These are phyloP conservation scores for Chamaea fasciata DNA, from an alignment of 2,113 vertebrate species.

Conservation along the genomic window DNA sequence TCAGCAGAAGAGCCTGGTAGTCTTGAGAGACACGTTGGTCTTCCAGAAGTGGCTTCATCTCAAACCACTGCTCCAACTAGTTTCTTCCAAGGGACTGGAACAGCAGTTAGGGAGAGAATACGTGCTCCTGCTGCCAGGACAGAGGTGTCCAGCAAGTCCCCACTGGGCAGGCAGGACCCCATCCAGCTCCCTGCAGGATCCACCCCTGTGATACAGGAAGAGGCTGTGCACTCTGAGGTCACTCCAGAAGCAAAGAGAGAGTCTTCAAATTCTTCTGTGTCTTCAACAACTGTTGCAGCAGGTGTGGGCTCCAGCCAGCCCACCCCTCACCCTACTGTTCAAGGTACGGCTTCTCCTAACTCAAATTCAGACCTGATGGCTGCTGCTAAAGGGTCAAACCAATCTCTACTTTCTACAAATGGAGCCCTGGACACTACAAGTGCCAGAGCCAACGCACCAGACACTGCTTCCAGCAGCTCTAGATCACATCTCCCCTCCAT, in stretches of 20 bases:
- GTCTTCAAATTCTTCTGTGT: background rate
- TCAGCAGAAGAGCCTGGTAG: background rate
- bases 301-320: background rate
- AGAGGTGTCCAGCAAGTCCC: background rate
- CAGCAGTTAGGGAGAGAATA: background rate
- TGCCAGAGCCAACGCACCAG: background rate
- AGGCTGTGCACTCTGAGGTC: accelerated
- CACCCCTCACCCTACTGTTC: background rate
- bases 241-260: background rate
- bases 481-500: background rate
- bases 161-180: background rate
- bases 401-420: background rate
- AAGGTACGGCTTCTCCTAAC: background rate
- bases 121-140: background rate
- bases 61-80: background rate
- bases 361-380: background rate
- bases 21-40: background rate
- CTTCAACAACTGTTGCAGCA: background rate
- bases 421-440: background rate
- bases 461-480: background rate
- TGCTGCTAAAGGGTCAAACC: background rate
- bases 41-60: background rate
- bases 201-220: accelerated
- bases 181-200: background rate
- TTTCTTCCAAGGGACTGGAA: background rate